These are phyloP conservation scores for Proteles cristata DNA, from an alignment of 2,113 vertebrate genomes.

Conservation along the genomic window DNA sequence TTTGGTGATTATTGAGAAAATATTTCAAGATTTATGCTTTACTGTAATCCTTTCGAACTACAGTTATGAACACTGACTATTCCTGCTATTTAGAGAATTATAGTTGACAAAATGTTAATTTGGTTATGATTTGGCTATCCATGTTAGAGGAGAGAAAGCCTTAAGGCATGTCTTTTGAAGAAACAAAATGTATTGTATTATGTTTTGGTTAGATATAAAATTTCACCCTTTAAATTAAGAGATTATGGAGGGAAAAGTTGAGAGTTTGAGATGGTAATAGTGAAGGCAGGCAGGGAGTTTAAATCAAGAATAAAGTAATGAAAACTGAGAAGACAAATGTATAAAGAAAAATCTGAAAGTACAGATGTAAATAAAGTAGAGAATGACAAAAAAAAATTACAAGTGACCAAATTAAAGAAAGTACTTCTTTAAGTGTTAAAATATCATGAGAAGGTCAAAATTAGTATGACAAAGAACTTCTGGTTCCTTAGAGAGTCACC, in stretches of 20 bases:
- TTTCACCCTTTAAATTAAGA: not conserved
- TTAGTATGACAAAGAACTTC: not conserved
- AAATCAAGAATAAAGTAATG: not conserved
- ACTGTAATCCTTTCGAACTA: not conserved
- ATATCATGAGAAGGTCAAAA: not conserved
- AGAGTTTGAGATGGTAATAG: not conserved
- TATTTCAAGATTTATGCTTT: not conserved
- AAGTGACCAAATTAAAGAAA: slow-evolving; percentile 2
- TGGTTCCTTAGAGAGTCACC: not conserved
- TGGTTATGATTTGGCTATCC: not conserved
- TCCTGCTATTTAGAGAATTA: not conserved
- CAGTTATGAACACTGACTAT: not conserved
- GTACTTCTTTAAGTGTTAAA: slow-evolving; percentile 19
- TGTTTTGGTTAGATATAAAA: slow-evolving; percentile 4
- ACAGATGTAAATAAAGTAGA: not conserved
- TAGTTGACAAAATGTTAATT: not conserved
- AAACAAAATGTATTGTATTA: not conserved
- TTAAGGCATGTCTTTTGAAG: not conserved
- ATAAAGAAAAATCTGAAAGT: not conserved
- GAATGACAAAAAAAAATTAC: not conserved
- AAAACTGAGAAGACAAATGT: not conserved
- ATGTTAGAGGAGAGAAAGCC: not conserved
- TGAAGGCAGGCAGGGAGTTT: not conserved
- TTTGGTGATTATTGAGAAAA: not conserved
- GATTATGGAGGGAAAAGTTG: not conserved